Percentiles rank a stretch among this genome's conserved stretches.
Evolutionary conservation across 2,888 invertebrate genomes (phyloP).

Genomic region (Crioceris asparagi): DNA sequence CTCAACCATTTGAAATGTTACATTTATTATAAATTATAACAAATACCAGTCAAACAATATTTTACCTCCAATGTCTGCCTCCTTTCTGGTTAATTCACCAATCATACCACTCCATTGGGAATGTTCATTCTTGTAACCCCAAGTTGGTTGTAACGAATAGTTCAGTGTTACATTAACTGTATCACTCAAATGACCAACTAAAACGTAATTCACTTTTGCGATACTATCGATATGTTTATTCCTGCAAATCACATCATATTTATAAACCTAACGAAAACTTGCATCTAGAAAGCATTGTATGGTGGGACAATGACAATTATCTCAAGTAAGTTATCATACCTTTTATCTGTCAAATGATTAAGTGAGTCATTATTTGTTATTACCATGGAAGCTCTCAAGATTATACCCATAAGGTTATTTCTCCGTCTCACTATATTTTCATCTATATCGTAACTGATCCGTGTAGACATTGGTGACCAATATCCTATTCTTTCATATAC

Average conservation of each 20-base stretch:
- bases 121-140: slow-evolving; percentile 47
- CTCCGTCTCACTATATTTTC: slow-evolving; percentile 34
- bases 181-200: slow-evolving; percentile 47
- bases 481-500: slow-evolving; percentile 24
- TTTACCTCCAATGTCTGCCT: slow-evolving; percentile 52
- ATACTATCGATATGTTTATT: slow-evolving; percentile 47
- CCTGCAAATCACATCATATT: slow-evolving; percentile 19
- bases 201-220: slow-evolving; percentile 51
- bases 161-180: slow-evolving; percentile 47
- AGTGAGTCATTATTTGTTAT: slow-evolving; percentile 49
- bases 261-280: background rate
- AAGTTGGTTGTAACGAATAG: slow-evolving; percentile 44
- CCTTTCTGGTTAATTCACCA: slow-evolving; percentile 46
- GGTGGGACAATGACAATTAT: background rate
- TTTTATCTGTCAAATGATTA: slow-evolving; percentile 49
- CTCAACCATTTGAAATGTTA: too few relatives aligned
- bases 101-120: slow-evolving; percentile 55
- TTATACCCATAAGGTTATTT: slow-evolving; percentile 38
- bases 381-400: slow-evolving; percentile 46
- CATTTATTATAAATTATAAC: too few relatives aligned
- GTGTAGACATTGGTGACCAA: slow-evolving; percentile 20
- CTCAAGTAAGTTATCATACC: slow-evolving; percentile 35
- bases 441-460: slow-evolving; percentile 15
- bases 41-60: too few relatives aligned
- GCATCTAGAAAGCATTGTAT: too few relatives aligned